Percentiles rank a stretch among this genome's conserved stretches.
Conservation (phyloP, 1,140 invertebrate genomes). For the Platyscapa corneri region DNA sequence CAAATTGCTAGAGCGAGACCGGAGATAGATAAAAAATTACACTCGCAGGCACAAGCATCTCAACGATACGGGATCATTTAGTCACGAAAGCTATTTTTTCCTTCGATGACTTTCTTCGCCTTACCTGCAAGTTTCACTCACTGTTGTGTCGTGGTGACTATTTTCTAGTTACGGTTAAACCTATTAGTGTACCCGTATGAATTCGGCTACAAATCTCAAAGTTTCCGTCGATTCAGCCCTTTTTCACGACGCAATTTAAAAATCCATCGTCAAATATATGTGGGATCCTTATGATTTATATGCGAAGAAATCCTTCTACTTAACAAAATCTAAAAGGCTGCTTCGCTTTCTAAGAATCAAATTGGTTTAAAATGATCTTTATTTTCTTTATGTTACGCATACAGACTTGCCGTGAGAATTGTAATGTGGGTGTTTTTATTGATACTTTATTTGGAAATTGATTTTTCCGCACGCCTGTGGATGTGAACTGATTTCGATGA, state of each 20-base stretch:
- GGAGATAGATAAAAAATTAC: slow-evolving; percentile 35
- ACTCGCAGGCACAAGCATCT: neutral
- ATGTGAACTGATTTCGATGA: no score
- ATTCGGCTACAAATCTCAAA: slow-evolving; percentile 22
- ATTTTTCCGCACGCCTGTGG: neutral
- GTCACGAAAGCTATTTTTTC: neutral
- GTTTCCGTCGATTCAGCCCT: slow-evolving; percentile 36
- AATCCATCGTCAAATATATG: neutral
- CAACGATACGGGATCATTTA: slow-evolving; percentile 46
- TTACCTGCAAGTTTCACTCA: slow-evolving; percentile 28
- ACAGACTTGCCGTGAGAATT: slow-evolving; percentile 29
- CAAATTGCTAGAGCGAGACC: slow-evolving; percentile 30
- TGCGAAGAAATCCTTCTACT: neutral
- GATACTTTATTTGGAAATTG: neutral
- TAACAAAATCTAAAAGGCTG: slow-evolving; percentile 3
- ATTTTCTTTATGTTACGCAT: no score
- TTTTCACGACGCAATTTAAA: neutral
- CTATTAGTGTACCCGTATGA: slow-evolving; percentile 40
- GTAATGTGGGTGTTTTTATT: slow-evolving; percentile 44
- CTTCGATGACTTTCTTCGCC: neutral
- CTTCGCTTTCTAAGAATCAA: neutral
- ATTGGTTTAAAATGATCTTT: neutral
- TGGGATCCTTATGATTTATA: slow-evolving; percentile 37
- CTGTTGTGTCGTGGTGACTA: neutral
- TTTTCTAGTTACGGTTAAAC: neutral